These are phyloP conservation scores for Mormyrus iriodes DNA, from an alignment of 2,113 vertebrate genomes.

Conservation along the genomic window DNA sequence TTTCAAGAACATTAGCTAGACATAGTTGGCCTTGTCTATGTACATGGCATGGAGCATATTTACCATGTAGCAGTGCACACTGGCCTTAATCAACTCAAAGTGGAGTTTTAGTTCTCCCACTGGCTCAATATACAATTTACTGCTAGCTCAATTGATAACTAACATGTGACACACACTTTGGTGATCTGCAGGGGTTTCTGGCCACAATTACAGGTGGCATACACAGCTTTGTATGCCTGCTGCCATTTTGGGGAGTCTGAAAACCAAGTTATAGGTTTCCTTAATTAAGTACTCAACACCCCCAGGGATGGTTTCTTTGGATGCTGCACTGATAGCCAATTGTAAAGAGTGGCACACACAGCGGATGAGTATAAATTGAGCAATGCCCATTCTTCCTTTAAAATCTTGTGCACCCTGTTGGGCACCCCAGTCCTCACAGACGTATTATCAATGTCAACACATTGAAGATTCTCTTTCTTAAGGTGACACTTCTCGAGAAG, in stretches of 20 bases:
- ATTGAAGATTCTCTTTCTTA: neutral
- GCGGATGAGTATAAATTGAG: neutral
- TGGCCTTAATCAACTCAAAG: slow-evolving; percentile 14
- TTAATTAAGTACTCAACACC: neutral
- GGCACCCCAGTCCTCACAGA: slow-evolving; percentile 3
- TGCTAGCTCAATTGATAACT: slow-evolving; percentile 4
- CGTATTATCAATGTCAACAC: slow-evolving; percentile 6
- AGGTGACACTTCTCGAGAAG: neutral
- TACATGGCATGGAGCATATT: neutral
- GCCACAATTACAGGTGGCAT: slow-evolving; percentile 20
- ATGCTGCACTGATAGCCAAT: slow-evolving; percentile 10
- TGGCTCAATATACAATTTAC: neutral
- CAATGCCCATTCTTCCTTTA: slow-evolving; percentile 7
- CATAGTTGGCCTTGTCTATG: neutral
- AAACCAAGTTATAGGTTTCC: slow-evolving; percentile 15
- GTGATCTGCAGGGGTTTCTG: slow-evolving; percentile 12
- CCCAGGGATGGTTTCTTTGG: neutral
- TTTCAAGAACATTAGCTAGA: slow-evolving; percentile 19
- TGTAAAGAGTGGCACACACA: slow-evolving; percentile 18
- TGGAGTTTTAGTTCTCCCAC: slow-evolving; percentile 4
- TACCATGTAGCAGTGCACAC: slow-evolving; percentile 6
- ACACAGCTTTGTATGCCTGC: neutral
- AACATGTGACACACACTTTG: slow-evolving; percentile 10
- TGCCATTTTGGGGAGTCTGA: neutral
- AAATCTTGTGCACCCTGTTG: neutral